Evolutionary conservation across 53 echinoderm and acorn worm species (phyloP).

Genomic region (Astropecten irregularis): DNA sequence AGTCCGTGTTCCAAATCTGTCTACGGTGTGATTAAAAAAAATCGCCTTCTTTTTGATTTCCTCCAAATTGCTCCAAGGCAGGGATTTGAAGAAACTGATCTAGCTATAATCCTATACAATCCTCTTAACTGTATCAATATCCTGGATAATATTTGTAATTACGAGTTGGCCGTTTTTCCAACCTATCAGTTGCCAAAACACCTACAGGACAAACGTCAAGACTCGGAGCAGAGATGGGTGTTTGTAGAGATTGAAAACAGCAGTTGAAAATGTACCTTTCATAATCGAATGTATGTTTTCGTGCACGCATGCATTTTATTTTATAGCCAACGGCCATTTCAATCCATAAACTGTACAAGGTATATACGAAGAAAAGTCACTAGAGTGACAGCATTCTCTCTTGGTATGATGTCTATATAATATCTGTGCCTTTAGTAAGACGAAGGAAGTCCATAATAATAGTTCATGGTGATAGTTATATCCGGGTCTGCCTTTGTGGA

Average conservation of each 20-base stretch:
- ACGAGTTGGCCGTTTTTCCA: conserved; percentile 44
- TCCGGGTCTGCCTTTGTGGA: conserved; percentile 43
- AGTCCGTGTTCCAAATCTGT: conserved; percentile 36
- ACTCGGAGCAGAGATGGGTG: not conserved
- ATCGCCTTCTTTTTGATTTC: not conserved
- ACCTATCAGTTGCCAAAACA: conserved; percentile 32
- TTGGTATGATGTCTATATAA: too few relatives aligned
- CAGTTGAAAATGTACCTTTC: not conserved
- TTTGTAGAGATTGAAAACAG: not conserved
- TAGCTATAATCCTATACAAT: conserved; percentile 9
- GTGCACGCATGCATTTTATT: too few relatives aligned
- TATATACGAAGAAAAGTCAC: too few relatives aligned
- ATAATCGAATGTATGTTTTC: not conserved
- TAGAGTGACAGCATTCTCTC: too few relatives aligned
- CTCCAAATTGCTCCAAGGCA: conserved; percentile 1
- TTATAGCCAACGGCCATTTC: not conserved
- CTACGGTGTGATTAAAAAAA: conserved; percentile 48
- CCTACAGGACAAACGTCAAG: not conserved
- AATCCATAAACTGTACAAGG: too few relatives aligned
- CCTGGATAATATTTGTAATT: conserved; percentile 51
- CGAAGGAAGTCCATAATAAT: too few relatives aligned
- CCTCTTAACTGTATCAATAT: conserved; percentile 49
- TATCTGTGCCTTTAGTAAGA: too few relatives aligned
- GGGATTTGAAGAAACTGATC: conserved; percentile 25
- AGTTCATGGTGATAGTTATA: conserved; percentile 4